Base-by-base conservation (phyloP, 1,140 invertebrate genomes). In the Eriosoma lanigerum region DNA sequence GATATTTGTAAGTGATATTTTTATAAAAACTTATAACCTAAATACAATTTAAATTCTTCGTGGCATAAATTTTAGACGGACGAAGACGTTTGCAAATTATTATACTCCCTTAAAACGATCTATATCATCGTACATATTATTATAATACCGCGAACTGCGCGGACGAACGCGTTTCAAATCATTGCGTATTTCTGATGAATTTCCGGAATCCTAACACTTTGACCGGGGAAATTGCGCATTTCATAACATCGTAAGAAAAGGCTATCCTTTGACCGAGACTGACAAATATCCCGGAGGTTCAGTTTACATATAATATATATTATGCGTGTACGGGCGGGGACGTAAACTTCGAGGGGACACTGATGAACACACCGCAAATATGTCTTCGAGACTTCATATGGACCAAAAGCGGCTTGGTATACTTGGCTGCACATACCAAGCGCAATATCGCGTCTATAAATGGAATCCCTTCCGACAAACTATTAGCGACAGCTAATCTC, bases 281-380 rank as follows among this genome's bases (percentile, higher is more conserved):
- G 56, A 48, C 56, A 29, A 48, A 48, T 29, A 60, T 44, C 56
- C 56, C 8, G 5, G 21, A 46, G 66, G 13, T 62, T n/a, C 32
- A 38, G n/a, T n/a, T n/a, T 38, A 38, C 32, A 4, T 8, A 8
- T 38, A 38, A 4, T 38, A 38, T 38, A 38, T 38, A 38, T 38
- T 38, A 38, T 38, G 32, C 8, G 32, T 38, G 8, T 13, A 9
- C 64, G 1, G 10, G 9, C 0, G 8, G n/a, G 12, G 38, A 10
- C 13, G 13, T 48, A 10, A 6, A 12, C 17, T 6, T 5, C 1
- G 26, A 13, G 29, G 72, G 26, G 10, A 24, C 29, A 12, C 44
- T 60, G 75, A 48, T 46, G 75, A 46, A 62, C 75, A 62, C 75
- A 48, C 75, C 75, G 75, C 75, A 78, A 78, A 58, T 78, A 78